Evolutionary conservation across 37 sponge, comb jelly and placozoan species (phyloP), one percentile per base, ranked within the genome.

Genomic region (Dysidea cf. avara): DNA sequence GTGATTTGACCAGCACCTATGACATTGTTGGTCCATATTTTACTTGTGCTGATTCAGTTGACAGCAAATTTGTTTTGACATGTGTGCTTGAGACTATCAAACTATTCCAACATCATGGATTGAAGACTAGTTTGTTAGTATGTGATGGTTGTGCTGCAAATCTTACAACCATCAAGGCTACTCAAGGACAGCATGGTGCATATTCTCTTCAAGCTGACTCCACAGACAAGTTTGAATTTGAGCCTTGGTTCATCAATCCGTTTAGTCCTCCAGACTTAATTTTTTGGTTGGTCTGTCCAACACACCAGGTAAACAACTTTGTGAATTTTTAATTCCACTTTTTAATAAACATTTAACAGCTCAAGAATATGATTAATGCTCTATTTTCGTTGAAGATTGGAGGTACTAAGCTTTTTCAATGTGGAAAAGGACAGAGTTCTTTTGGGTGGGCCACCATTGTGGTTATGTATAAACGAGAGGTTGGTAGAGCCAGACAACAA

Each of bases 21-120:
- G 70, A 79, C 47, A 51, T 79, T 17, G 37, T 79, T 79, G 80
- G 80, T 20, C 80, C 80, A 1, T 69, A 79, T 51, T 79, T 58
- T 49, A 71, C 72, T 5, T 18, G 29, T 37, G 35, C 17, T 9
- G 36, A 16, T 5, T 12, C 56, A 3, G 29, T 71, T 5, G 72
- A 53, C 3, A 36, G n/a, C 57, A 71, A 71, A 9, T 71, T 71
- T 54, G 30, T 71, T 24, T 12, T 53, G 7, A 25, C 72, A 2
- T 71, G 72, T 71, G 57, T 71, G 3, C n/a, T n/a, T n/a, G n/a
- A n/a, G n/a, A n/a, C n/a, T n/a, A n/a, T n/a, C n/a, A n/a, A n/a
- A n/a, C 24, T 24, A 26, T 53, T 71, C 33, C 72, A 71, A 22
- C 32, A 28, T 54, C 53, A 52, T 18, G 31, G 56, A 11, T 71